A percentile compares a stretch with the other conserved stretches of the same genome.
phyloP scores from a whole-genome alignment of 2,888 invertebrate species.

The Spodoptera exigua region DNA sequence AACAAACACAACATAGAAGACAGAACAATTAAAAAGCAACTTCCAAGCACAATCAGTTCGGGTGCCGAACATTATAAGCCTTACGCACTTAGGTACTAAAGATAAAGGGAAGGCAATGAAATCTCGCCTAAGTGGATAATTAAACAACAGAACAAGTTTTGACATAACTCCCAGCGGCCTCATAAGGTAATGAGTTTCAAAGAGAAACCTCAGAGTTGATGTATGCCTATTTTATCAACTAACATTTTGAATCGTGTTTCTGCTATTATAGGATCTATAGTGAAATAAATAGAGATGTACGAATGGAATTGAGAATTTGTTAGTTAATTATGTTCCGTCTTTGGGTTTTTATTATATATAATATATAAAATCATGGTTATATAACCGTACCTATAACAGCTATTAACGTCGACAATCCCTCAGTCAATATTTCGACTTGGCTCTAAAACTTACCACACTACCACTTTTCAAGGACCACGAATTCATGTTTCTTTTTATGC shows the following conservation, averaged over 20 bases:
- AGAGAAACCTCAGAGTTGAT: conserved; percentile 43
- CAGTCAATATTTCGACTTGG: too few relatives aligned
- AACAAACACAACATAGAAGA: conserved; percentile 19
- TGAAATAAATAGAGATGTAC: too few relatives aligned
- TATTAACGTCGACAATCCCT: too few relatives aligned
- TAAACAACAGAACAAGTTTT: conserved; percentile 56
- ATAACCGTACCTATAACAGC: too few relatives aligned
- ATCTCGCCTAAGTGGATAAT: conserved; percentile 55
- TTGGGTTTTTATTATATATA: too few relatives aligned
- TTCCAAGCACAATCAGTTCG: conserved; percentile 38
- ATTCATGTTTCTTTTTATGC: too few relatives aligned
- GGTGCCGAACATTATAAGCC: conserved; percentile 30
- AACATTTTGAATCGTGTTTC: conserved; percentile 29
- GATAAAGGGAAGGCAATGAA: conserved; percentile 54
- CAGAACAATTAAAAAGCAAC: conserved; percentile 8
- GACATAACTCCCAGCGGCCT: conserved; percentile 58
- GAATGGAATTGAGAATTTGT: too few relatives aligned
- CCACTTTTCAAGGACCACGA: too few relatives aligned
- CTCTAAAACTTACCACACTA: too few relatives aligned
- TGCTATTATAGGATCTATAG: conserved; percentile 3
- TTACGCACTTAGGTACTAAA: conserved; percentile 28
- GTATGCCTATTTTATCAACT: conserved; percentile 44
- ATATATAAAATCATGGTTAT: too few relatives aligned
- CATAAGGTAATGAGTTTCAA: conserved; percentile 59
- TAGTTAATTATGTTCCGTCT: too few relatives aligned